Percentiles rank a stretch among this genome's conserved stretches.
Evolutionary conservation across 2,888 invertebrate species (phyloP).

Genomic region (Monochamus alternatus): DNA sequence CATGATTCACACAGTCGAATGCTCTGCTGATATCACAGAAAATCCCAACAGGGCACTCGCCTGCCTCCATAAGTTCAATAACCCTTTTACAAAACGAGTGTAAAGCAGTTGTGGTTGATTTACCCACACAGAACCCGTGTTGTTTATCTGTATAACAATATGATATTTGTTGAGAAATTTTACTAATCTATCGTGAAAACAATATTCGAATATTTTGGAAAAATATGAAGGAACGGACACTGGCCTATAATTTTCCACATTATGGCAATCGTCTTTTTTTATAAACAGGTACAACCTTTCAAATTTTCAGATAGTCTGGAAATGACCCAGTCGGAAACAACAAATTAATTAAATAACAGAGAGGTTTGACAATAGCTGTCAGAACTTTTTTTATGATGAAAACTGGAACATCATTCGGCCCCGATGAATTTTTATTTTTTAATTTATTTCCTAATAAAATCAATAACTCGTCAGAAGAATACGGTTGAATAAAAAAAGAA

Average conservation of each 20-base stretch:
- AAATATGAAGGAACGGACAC: slow-evolving; percentile 2
- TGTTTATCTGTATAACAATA: slow-evolving; percentile 10
- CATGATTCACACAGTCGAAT: slow-evolving; percentile 26
- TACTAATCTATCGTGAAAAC: slow-evolving; percentile 6
- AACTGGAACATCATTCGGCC: too few species aligned
- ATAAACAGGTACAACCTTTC: slow-evolving; percentile 18
- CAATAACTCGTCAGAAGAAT: too few species aligned
- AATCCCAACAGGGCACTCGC: slow-evolving; percentile 26
- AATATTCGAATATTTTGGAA: slow-evolving; percentile 29
- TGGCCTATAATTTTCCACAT: slow-evolving; percentile 22
- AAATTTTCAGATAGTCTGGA: slow-evolving; percentile 16
- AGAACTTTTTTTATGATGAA: too few species aligned
- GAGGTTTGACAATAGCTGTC: slow-evolving; percentile 1
- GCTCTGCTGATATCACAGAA: slow-evolving; percentile 22
- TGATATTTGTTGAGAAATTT: background rate
- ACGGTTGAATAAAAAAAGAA: too few species aligned
- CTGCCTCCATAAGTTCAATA: slow-evolving; percentile 1
- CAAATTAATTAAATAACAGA: slow-evolving; percentile 12
- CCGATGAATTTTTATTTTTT: too few species aligned
- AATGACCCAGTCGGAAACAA: slow-evolving; percentile 16
- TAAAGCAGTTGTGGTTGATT: slow-evolving; percentile 23
- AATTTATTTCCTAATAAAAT: too few species aligned
- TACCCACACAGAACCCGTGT: slow-evolving; percentile 26
- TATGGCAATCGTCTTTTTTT: slow-evolving; percentile 5
- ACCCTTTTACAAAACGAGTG: slow-evolving; percentile 17